phyloP scores from a whole-genome alignment of 1,140 invertebrate species.

The Drosophila quadrilineata region DNA sequence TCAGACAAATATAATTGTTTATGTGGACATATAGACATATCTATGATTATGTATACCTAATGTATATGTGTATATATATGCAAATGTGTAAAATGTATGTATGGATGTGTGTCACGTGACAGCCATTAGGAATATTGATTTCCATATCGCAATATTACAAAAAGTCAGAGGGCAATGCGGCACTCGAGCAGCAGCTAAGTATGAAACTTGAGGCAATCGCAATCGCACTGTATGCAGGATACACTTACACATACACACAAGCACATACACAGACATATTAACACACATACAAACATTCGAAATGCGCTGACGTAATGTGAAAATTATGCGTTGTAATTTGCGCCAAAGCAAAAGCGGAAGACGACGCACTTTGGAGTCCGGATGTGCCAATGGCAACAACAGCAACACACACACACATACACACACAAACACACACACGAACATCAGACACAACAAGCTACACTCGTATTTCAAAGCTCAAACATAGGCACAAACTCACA shows the following conservation, averaged over 20 bases:
- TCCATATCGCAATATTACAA: constrained; percentile 70
- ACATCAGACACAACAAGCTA: constrained; percentile 38
- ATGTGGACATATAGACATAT: neutral
- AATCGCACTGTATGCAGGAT: too few relatives aligned
- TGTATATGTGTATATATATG: neutral
- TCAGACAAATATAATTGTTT: too few relatives aligned
- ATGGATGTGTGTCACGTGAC: constrained; percentile 46
- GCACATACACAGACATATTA: constrained; percentile 5
- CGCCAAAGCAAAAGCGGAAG: constrained; percentile 73
- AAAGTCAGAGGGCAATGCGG: constrained; percentile 48
- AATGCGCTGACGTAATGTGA: constrained; percentile 72
- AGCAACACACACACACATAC: too few relatives aligned
- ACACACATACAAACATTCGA: constrained; percentile 11
- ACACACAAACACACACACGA: constrained; percentile 37
- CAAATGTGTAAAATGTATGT: neutral
- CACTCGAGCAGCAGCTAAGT: constrained; percentile 16
- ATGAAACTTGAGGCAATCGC: constrained; percentile 29
- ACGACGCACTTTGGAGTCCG: constrained; percentile 56
- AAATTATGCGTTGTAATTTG: constrained; percentile 77
- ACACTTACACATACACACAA: constrained; percentile 8
- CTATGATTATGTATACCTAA: neutral
- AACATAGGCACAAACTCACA: constrained; percentile 26
- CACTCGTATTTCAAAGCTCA: constrained; percentile 42
- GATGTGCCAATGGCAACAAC: constrained; percentile 37
- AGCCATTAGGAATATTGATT: constrained; percentile 75